Evolutionary conservation across 2,888 invertebrate genomes (phyloP), one percentile per base, ranked within the genome.

Genomic region (Epirrita christyi): DNA sequence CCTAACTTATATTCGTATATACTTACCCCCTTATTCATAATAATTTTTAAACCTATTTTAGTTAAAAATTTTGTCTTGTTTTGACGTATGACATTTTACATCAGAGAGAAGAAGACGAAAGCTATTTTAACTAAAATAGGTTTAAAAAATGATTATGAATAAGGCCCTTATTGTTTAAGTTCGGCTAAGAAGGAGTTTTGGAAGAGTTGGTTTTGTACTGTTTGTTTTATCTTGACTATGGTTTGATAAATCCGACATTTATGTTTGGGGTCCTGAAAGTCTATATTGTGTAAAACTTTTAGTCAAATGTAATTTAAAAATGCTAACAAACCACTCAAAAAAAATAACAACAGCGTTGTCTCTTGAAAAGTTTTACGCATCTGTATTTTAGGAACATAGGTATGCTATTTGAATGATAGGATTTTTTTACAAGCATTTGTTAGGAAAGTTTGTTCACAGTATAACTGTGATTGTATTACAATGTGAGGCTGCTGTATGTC

Each of bases 401-500:
- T 36, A 46, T 10, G 21, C 0, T 9, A 27, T n/a, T n/a, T 9
- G 10, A 13, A 15, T 29, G 7, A 13, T 32, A 32, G 0, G 13
- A 11, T 29, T 38, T 10, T 6, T 46, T 14, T 41, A 45, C 41
- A 43, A 37, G 38, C 11, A 53, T 53, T 60, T 38, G 36, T 29
- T 50, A n/a, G n/a, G 11, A 38, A 37, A 47, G 53, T 63, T 60
- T 63, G 61, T 55, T 55, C 73, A 72, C 77, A 80, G 78, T 81
- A 40, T 66, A 64, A 80, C 80, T 81, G 78, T 76, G 71, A 52
- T 60, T 61, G 57, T 52, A 55, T 55, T 62, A 51, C 10, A 50
- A 55, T 51, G 37, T 14, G 65, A 67, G 67, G 67, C 60, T 66
- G 66, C 58, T 62, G 47, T 52, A 52, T 59, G 61, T 61, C 61